Evolutionary conservation across 1,140 invertebrate species (phyloP).

Genomic region (Drosophila navojoa): DNA sequence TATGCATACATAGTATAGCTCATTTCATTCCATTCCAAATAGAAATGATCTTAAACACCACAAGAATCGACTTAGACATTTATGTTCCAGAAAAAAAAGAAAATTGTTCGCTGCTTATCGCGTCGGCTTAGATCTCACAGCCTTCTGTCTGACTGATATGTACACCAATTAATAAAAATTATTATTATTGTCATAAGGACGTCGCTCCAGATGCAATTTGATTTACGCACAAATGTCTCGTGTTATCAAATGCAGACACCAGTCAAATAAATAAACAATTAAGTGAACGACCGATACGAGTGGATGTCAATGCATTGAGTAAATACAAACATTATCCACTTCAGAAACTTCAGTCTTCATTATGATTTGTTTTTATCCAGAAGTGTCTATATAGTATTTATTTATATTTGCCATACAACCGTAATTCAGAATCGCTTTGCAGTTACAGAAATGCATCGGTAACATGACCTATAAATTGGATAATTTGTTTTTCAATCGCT

Average conservation of each 20-base stretch:
- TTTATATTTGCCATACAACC: not conserved
- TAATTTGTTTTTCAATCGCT: too few species aligned
- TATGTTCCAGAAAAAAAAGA: too few species aligned
- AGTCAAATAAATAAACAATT: constrained; percentile 26
- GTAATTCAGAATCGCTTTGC: not conserved
- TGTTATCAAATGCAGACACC: constrained; percentile 33
- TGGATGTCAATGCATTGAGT: not conserved
- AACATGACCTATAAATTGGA: not conserved
- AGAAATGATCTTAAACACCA: too few species aligned
- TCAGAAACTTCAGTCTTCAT: not conserved
- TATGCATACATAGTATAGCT: too few species aligned
- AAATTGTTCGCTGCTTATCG: not conserved
- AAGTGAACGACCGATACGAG: constrained; percentile 42
- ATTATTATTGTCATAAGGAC: constrained; percentile 32
- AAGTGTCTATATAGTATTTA: not conserved
- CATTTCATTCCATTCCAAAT: too few species aligned
- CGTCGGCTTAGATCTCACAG: not conserved
- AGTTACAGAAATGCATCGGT: not conserved
- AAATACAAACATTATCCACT: not conserved
- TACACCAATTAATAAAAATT: constrained; percentile 35
- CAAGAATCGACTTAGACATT: not conserved
- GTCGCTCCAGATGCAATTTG: constrained; percentile 20
- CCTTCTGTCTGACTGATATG: not conserved
- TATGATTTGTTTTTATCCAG: not conserved
- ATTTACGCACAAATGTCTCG: constrained; percentile 30